phyloP scores from a whole-genome alignment of 1,140 invertebrate species.

The Brachionus rotundiformis region DNA sequence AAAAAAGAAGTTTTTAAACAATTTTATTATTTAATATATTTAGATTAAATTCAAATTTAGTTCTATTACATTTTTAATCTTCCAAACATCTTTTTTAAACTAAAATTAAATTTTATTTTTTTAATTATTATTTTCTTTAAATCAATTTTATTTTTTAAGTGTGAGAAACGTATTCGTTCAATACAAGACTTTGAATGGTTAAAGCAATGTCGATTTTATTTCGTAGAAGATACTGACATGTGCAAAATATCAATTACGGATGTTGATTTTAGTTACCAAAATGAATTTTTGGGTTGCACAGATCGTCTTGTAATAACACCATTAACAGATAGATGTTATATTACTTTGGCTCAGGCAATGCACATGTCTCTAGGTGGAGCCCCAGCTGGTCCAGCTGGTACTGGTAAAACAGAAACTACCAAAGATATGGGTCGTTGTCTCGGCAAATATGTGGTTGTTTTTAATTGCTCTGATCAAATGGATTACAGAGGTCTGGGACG shows the following conservation, averaged over 20 bases:
- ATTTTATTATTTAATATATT: too few relatives aligned
- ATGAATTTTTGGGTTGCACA: slow-evolving; percentile 94
- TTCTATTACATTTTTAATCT: too few relatives aligned
- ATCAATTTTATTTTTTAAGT: slow-evolving; percentile 57
- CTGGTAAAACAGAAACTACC: slow-evolving; percentile 93
- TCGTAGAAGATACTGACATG: slow-evolving; percentile 89
- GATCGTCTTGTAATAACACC: slow-evolving; percentile 93
- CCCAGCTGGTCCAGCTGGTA: slow-evolving; percentile 90
- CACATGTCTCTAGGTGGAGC: slow-evolving; percentile 93
- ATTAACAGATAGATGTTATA: slow-evolving; percentile 93
- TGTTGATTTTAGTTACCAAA: slow-evolving; percentile 90
- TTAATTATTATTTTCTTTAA: slow-evolving; percentile 58
- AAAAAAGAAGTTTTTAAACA: too few relatives aligned
- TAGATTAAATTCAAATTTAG: too few relatives aligned
- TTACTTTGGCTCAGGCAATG: slow-evolving; percentile 89
- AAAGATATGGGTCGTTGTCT: slow-evolving; percentile 97
- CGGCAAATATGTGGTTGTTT: slow-evolving; percentile 95
- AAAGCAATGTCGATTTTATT: slow-evolving; percentile 94
- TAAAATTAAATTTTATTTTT: slow-evolving; percentile 57
- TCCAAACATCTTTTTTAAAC: too few relatives aligned
- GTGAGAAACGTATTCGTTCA: slow-evolving; percentile 78
- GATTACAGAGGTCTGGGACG: slow-evolving; percentile 76
- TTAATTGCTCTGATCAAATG: slow-evolving; percentile 98
- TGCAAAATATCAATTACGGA: slow-evolving; percentile 90
- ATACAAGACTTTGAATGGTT: slow-evolving; percentile 93